These are phyloP conservation scores for Okapia johnstoni DNA, from an alignment of 2,113 vertebrate species.

Conservation along the genomic window DNA sequence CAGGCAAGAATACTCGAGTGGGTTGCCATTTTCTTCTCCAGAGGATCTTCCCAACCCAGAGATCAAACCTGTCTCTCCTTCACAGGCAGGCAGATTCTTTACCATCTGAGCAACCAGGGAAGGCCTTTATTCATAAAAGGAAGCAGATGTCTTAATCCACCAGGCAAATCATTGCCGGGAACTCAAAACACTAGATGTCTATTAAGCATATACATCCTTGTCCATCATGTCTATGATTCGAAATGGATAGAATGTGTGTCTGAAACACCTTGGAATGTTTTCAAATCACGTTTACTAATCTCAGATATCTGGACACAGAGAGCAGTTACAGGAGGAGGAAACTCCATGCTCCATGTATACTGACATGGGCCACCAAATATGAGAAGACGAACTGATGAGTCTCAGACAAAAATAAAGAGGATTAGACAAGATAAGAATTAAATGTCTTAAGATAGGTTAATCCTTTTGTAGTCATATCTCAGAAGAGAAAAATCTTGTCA, in stretches of 20 bases:
- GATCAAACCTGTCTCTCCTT: neutral
- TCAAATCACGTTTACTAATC: neutral
- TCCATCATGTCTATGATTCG: neutral
- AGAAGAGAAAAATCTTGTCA: neutral
- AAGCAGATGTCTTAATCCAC: neutral
- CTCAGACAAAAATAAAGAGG: neutral
- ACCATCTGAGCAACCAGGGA: neutral
- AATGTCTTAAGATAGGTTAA: neutral
- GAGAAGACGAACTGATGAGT: neutral
- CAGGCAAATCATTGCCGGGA: neutral
- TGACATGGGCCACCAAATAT: neutral
- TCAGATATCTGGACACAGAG: neutral
- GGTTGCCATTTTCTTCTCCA: neutral
- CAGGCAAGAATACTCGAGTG: neutral
- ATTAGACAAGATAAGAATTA: neutral
- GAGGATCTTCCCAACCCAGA: neutral
- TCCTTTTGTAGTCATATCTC: neutral
- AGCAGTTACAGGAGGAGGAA: neutral
- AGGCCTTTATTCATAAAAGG: neutral
- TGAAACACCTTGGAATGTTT: neutral
- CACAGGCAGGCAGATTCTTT: neutral
- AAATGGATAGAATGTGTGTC: neutral
- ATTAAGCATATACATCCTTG: neutral
- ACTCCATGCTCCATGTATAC: neutral
- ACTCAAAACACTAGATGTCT: neutral